A percentile compares a stretch with the other conserved stretches of the same genome.
Evolutionary conservation across 2,113 vertebrate genomes (phyloP).

Genomic region (Scytalopus superciliaris): DNA sequence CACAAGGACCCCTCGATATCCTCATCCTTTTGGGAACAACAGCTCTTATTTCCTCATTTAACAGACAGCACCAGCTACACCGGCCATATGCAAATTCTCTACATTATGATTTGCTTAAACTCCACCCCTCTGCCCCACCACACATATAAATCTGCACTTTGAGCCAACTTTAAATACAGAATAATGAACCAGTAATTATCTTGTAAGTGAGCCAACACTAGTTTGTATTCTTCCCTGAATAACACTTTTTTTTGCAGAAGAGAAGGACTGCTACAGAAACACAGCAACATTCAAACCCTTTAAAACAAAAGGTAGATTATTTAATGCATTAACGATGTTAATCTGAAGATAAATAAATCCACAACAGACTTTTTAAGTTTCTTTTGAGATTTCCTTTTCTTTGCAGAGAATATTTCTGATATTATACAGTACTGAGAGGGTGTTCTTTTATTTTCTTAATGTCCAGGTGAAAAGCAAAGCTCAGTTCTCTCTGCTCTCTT

Average conservation of each 20-base stretch:
- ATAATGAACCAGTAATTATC: constrained; percentile 21
- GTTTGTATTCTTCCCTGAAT: constrained; percentile 49
- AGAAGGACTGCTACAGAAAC: constrained; percentile 67
- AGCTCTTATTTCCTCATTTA: neutral
- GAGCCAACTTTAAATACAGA: constrained; percentile 51
- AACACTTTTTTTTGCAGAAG: constrained; percentile 14
- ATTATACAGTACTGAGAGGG: constrained; percentile 75
- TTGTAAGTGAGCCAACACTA: constrained; percentile 17
- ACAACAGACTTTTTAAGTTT: constrained; percentile 78
- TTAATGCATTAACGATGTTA: constrained; percentile 79
- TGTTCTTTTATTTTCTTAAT: constrained; percentile 67
- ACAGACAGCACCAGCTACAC: constrained; percentile 9
- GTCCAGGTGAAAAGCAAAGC: constrained; percentile 72
- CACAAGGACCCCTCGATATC: neutral
- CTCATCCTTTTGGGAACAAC: neutral
- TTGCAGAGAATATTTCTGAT: constrained; percentile 75
- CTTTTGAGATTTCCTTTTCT: constrained; percentile 73
- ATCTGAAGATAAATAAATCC: constrained; percentile 83
- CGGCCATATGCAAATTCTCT: neutral
- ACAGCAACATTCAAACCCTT: constrained; percentile 72
- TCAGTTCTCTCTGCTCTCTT: constrained; percentile 68
- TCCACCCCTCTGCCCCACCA: neutral
- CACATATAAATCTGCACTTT: constrained; percentile 17
- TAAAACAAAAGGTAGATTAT: constrained; percentile 81
- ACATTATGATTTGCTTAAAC: neutral